Conservation (phyloP, 2,797 vertebrate genomes). For the Chiroxiphia lanceolata region DNA sequence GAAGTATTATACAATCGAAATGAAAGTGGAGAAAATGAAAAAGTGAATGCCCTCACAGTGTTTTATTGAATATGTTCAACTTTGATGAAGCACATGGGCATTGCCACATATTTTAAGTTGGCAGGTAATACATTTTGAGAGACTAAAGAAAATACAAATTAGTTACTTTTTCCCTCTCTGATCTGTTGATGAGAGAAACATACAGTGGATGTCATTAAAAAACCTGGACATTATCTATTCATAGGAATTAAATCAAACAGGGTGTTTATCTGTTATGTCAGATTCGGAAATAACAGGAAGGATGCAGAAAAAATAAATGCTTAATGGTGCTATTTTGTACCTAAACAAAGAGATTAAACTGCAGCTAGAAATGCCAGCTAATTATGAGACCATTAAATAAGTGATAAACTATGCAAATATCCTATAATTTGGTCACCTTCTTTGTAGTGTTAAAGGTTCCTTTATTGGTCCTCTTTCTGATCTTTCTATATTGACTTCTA, state of each 20-base stretch:
- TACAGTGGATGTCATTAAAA: neutral
- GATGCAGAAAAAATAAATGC: neutral
- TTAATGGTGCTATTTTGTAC: neutral
- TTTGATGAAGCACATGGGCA: constrained; percentile 30
- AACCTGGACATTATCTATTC: neutral
- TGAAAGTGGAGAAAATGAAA: constrained; percentile 29
- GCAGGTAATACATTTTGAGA: neutral
- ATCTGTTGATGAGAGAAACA: neutral
- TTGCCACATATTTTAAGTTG: neutral
- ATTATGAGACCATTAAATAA: constrained; percentile 8
- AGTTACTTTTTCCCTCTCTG: neutral
- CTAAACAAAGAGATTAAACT: neutral
- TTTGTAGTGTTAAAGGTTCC: neutral
- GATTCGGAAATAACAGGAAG: neutral
- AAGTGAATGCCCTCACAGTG: constrained; percentile 5
- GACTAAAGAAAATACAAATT: constrained; percentile 4
- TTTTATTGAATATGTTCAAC: constrained; percentile 19
- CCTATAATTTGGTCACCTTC: neutral
- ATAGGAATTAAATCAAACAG: neutral
- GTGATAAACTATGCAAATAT: neutral
- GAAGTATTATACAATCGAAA: constrained; percentile 20
- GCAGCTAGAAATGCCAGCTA: neutral
- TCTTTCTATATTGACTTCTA: neutral
- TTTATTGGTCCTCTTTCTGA: neutral
- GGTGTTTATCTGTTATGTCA: neutral